Base-by-base conservation (phyloP, 2,797 vertebrate genomes). In the Zalophus californianus region DNA sequence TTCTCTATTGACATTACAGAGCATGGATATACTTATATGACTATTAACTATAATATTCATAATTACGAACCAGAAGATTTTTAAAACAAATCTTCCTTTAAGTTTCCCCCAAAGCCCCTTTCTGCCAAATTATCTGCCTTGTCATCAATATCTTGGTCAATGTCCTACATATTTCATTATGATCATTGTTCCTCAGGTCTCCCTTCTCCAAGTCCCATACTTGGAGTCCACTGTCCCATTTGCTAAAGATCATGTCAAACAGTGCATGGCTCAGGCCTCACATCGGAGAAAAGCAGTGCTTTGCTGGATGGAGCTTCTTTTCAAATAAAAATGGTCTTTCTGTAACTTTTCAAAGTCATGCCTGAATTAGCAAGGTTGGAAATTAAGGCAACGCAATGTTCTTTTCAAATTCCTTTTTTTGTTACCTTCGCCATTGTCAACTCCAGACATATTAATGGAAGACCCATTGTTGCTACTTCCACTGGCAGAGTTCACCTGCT, bases 391-490 rank as follows among this genome's bases (percentile, higher is more conserved):
- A 16, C 5, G 50, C 52, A 60, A 70, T 0, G 1, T 20, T 56
- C 70, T 23, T 16, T 44, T 7, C 62, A 48, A 41, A 68, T 8
- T 78, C n/a, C 35, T 13, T 4, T 29, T 90, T 35, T 27, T 27
- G 41, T 98, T 98, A 99, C 99, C 99, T 98, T 99, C 99, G 96
- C 99, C 98, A 73, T 97, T 98, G 38, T 99, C 99, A 23, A 99
- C 64, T 27, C 97, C 98, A 62, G 99, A 97, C 99, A 99, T 99
- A 90, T 99, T 99, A 97, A 99, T 99, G 82, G 99, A 97, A 3
- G 99, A 98, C 7, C 99, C 99, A 0, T 98, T 99, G 16, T 98
- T 97, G 56, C 98, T 98, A 20, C 98, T 98, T 3, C 99, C 99
- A 96, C 99, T 98, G 50, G 98, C 44, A 10, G 83, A 99, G 98